Percentiles rank a stretch among this genome's conserved stretches.
Evolutionary conservation across 2,113 vertebrate species (phyloP).

Genomic region (Daubentonia madagascariensis): DNA sequence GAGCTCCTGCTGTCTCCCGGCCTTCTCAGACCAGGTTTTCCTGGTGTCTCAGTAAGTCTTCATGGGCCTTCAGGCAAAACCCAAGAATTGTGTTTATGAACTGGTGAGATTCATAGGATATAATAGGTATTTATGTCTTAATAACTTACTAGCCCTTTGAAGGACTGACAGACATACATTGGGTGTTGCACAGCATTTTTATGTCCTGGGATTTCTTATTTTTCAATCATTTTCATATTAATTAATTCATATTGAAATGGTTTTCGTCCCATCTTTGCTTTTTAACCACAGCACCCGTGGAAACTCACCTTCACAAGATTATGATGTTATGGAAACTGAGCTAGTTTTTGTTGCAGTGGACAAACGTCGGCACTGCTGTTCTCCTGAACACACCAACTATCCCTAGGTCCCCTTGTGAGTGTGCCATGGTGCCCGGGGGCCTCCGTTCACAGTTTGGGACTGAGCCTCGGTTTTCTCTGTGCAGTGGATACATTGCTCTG

Average conservation of each 20-base stretch:
- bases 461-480: neutral
- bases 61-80: neutral
- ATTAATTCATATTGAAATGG: neutral
- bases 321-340: neutral
- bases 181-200: neutral
- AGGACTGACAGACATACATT: neutral
- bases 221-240: neutral
- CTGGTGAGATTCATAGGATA: neutral
- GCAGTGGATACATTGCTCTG: neutral
- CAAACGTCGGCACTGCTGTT: rapidly evolving
- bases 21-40: neutral
- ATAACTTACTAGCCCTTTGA: neutral
- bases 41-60: neutral
- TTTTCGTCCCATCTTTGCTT: neutral
- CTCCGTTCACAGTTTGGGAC: neutral
- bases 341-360: too few species aligned
- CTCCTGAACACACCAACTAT: neutral
- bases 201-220: neutral
- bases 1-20: neutral
- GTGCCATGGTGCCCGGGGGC: neutral
- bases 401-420: neutral
- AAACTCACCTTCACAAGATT: neutral
- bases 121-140: neutral
- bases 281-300: neutral
- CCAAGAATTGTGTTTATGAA: neutral